A percentile compares a stretch with the other conserved stretches of the same genome.
phyloP scores from a whole-genome alignment of 1,140 invertebrate genomes.

The Lepidurus arcticus region DNA sequence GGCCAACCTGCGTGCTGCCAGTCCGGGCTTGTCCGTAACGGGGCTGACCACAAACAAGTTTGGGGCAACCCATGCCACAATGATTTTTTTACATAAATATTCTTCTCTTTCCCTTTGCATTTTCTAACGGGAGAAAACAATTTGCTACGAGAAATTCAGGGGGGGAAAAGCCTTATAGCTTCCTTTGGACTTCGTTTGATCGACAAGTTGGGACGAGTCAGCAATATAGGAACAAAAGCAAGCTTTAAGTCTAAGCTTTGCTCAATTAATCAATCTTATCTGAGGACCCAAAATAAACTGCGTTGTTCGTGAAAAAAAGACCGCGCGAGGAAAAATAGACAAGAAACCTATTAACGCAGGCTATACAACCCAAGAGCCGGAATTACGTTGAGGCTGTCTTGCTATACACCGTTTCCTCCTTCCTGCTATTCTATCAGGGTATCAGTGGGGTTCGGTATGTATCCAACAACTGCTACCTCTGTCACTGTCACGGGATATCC shows the following conservation, averaged over 20 bases:
- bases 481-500: too few species aligned
- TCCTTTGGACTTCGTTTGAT: not conserved
- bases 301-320: not conserved
- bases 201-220: slow-evolving; percentile 12
- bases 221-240: not conserved
- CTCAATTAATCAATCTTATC: slow-evolving; percentile 9
- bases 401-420: too few species aligned
- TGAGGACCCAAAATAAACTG: not conserved
- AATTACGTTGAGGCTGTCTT: too few species aligned
- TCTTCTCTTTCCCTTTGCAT: not conserved
- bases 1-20: not conserved
- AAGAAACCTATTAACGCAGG: not conserved
- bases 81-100: not conserved
- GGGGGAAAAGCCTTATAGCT: not conserved
- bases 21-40: not conserved
- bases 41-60: slow-evolving; percentile 11
- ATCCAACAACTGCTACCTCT: too few species aligned
- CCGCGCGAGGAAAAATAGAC: not conserved
- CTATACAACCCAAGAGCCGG: not conserved
- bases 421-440: too few species aligned
- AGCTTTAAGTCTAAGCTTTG: not conserved
- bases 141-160: not conserved
- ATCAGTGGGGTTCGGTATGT: too few species aligned
- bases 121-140: not conserved
- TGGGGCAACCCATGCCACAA: not conserved